phyloP scores from a whole-genome alignment of 1,140 invertebrate species.

The Amphibalanus amphitrite region DNA sequence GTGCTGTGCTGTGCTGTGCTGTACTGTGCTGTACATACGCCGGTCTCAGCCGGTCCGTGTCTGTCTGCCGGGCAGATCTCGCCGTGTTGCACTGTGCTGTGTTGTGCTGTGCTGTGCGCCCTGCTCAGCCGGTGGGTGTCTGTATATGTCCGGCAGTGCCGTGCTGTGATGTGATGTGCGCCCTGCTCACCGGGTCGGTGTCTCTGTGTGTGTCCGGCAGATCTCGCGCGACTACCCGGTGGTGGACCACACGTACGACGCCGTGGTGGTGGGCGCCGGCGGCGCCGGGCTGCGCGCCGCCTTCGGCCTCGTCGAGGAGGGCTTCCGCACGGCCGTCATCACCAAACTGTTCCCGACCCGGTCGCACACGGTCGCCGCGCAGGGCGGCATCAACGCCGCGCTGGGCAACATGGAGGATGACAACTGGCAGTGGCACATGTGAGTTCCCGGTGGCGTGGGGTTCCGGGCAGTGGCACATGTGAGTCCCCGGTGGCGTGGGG shows the following conservation, averaged over 20 bases:
- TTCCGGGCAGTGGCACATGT: too few species aligned
- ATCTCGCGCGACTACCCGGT: conserved; percentile 55
- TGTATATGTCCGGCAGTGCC: background rate
- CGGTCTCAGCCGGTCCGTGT: too few species aligned
- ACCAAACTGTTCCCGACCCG: conserved; percentile 97
- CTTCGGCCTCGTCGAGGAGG: conserved; percentile 86
- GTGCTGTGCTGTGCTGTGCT: too few species aligned
- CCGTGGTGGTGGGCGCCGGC: conserved; percentile 91
- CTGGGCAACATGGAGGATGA: conserved; percentile 88
- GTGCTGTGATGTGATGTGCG: background rate
- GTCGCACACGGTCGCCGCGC: conserved; percentile 94
- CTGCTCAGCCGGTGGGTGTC: background rate
- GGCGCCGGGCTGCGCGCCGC: conserved; percentile 93
- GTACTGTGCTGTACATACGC: too few species aligned
- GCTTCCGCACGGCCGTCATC: conserved; percentile 91
- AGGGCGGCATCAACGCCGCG: conserved; percentile 94
- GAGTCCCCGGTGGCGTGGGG: conserved; percentile 8
- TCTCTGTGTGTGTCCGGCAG: conserved; percentile 7
- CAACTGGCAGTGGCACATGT: conserved; percentile 92
- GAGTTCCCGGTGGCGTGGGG: too few species aligned
- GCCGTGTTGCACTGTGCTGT: background rate
- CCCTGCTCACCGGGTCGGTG: background rate
- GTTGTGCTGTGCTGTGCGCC: background rate
- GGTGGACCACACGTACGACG: conserved; percentile 91
- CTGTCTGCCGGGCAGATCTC: too few species aligned